Evolutionary conservation across 2,888 invertebrate genomes (phyloP).

Genomic region (Hirtodrosophila histrioides): DNA sequence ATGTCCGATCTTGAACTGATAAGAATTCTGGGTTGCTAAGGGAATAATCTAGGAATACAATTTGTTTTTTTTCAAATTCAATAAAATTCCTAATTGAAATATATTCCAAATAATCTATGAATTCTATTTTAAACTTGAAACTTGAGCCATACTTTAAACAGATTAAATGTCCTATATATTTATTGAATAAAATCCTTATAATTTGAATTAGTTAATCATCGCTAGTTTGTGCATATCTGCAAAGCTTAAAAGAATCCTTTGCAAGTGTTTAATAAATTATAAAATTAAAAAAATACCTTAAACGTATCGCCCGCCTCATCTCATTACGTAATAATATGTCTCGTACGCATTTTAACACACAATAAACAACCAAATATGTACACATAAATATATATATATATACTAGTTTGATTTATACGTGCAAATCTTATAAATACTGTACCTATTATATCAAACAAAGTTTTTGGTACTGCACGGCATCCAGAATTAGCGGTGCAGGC

Average conservation of each 20-base stretch:
- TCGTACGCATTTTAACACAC: constrained; percentile 74
- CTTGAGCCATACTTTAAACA: no score
- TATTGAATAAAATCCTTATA: no score
- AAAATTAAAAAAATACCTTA: constrained; percentile 38
- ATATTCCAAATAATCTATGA: no score
- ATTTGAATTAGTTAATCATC: no score
- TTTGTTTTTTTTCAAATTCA: no score
- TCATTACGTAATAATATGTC: constrained; percentile 78
- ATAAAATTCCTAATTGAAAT: no score
- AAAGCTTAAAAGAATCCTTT: constrained; percentile 13
- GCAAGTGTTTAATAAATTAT: constrained; percentile 34
- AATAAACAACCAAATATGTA: constrained; percentile 56
- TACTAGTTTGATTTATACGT: constrained; percentile 70
- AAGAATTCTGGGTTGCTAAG: no score
- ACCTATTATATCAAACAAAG: constrained; percentile 66
- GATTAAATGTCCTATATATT: no score
- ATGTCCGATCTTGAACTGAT: no score
- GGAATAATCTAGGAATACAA: no score
- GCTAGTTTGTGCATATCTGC: no score
- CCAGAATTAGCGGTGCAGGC: constrained; percentile 18
- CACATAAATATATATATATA: constrained; percentile 47
- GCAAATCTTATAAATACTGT: constrained; percentile 65
- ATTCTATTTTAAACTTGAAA: no score
- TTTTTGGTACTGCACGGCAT: constrained; percentile 74
- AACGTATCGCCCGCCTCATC: constrained; percentile 78